Base-by-base conservation (phyloP, 2,113 vertebrate species). In the Bufo gargarizans region DNA sequence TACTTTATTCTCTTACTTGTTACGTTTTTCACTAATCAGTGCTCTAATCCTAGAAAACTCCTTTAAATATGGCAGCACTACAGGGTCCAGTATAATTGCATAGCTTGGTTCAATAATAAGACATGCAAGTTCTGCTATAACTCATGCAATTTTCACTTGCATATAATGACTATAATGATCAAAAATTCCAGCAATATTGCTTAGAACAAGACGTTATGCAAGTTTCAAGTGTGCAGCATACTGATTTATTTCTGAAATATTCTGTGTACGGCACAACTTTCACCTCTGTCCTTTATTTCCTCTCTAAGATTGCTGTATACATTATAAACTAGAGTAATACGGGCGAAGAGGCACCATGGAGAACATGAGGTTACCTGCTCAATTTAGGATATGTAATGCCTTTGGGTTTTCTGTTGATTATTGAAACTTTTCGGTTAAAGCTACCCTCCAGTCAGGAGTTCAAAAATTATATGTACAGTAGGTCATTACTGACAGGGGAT, bases 131-230 rank as follows among this genome's bases (percentile, higher is more conserved):
- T 45, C 47, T 76, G 72, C 72, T 76, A 47, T 74, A 74, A 74
- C 43, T 74, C 71, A 19, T 74, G 45, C 71, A 47, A 14, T 47
- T 49, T 49, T 76, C 17, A 76, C 72, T 50, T 76, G 14, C 13
- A 72, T 72, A 72, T 72, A 72, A 72, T 72, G 69, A 72, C 69
- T 72, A 72, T 72, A 76, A 76, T 76, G 72, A 76, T 76, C 72
- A 19, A 76, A 76, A 76, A 76, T 76, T 50, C 72, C 72, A 50
- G 47, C 72, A 50, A 20, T 76, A 76, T 49, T 50, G 72, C 72
- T 76, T 19, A 50, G 72, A 76, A 76, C 17, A 50, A 50, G 72
- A 76, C 72, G 17, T 76, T 76, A 76, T 76, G 72, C 72, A 76
- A 76, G 47, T 20, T 76, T 76, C 11, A 1, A 50, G 45, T 76